These are phyloP conservation scores for Rhopalosiphum nymphaeae DNA, from an alignment of 2,888 invertebrate genomes.

Conservation along the genomic window DNA sequence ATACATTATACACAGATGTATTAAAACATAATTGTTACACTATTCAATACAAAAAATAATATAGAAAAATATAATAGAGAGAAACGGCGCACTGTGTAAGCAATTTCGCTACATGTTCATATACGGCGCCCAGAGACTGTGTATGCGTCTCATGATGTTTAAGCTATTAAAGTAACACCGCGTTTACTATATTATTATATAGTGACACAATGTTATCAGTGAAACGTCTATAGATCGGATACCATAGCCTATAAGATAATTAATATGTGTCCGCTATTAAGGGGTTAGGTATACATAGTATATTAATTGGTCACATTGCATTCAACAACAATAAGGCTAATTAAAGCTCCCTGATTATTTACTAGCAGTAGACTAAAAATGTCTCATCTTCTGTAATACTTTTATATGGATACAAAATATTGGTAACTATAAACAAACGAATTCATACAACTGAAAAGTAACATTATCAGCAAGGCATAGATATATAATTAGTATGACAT, in stretches of 20 bases:
- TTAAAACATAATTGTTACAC: too few species aligned
- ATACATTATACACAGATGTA: too few species aligned
- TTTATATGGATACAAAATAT: background rate
- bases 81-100: background rate
- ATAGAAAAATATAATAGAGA: background rate
- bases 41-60: background rate
- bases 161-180: background rate
- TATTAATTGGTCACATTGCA: background rate
- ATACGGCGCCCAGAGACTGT: background rate
- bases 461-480: background rate
- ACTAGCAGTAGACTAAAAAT: background rate
- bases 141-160: background rate
- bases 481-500: background rate
- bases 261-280: background rate
- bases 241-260: background rate
- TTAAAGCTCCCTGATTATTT: background rate
- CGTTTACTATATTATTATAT: background rate
- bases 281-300: background rate
- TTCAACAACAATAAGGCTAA: background rate
- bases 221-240: background rate
- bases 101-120: background rate
- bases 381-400: background rate
- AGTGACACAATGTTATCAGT: background rate
- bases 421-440: background rate
- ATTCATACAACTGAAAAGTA: background rate